These are phyloP conservation scores for Istiophorus platypterus DNA, from an alignment of 2,113 vertebrate species.

Conservation along the genomic window DNA sequence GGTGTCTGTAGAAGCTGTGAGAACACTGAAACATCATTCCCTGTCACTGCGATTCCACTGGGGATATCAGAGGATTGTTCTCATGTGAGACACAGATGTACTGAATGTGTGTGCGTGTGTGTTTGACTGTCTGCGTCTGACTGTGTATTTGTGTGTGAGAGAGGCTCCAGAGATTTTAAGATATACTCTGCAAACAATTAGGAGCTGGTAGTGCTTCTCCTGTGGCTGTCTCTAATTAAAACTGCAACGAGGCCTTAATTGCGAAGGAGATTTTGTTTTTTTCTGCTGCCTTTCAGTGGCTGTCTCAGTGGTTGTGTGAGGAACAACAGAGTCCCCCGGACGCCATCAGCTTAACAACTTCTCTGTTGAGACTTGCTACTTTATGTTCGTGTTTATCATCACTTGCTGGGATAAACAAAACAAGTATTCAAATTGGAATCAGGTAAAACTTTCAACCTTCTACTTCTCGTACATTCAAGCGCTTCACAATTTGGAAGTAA, in stretches of 20 bases:
- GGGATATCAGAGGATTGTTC: conserved; percentile 78
- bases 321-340: conserved; percentile 32
- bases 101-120: conserved; percentile 34
- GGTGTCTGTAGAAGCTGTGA: conserved; percentile 73
- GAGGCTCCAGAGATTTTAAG: conserved; percentile 86
- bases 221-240: conserved; percentile 91
- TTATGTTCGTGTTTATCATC: conserved; percentile 10
- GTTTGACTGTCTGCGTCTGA: conserved; percentile 12
- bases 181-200: conserved; percentile 90
- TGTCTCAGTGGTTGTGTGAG: conserved; percentile 44
- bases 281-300: conserved; percentile 47
- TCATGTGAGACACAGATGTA: conserved; percentile 86
- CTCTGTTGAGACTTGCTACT: not conserved
- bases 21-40: conserved; percentile 77
- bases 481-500: conserved; percentile 49
- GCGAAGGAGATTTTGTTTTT: conserved; percentile 52
- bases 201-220: conserved; percentile 86
- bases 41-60: conserved; percentile 76
- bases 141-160: conserved; percentile 24
- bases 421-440: not conserved
- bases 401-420: conserved; percentile 9
- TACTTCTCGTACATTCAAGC: not conserved
- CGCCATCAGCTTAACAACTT: conserved; percentile 51
- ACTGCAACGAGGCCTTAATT: conserved; percentile 83
- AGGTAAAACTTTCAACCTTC: conserved; percentile 8